These are phyloP conservation scores for Sebastes elongatus DNA, from an alignment of 2,797 vertebrate species.

Conservation along the genomic window DNA sequence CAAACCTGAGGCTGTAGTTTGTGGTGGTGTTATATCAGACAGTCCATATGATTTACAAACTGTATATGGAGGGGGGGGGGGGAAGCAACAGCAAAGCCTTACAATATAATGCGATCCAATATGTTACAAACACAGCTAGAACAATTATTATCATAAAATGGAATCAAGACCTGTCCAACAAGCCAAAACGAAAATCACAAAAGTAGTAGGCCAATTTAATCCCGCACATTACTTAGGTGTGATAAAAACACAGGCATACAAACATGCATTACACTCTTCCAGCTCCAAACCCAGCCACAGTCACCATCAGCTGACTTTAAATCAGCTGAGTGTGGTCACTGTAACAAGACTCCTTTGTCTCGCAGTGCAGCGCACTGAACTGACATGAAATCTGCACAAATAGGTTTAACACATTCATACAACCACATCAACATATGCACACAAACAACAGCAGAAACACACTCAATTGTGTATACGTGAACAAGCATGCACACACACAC, in stretches of 20 bases:
- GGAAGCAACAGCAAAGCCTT: not conserved
- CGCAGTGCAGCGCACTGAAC: constrained; percentile 28
- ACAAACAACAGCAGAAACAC: constrained; percentile 11
- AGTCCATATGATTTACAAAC: not conserved
- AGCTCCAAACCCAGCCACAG: constrained; percentile 31
- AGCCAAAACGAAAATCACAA: not conserved
- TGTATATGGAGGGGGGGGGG: not conserved
- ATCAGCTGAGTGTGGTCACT: constrained; percentile 63
- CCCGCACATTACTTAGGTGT: not conserved
- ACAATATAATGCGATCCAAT: not conserved
- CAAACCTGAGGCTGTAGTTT: too few relatives aligned
- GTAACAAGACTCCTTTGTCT: constrained; percentile 73
- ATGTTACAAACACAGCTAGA: not conserved
- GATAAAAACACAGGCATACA: constrained; percentile 9
- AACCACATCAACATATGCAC: constrained; percentile 16
- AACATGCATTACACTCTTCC: constrained; percentile 3
- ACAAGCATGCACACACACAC: not conserved
- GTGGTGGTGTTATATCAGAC: too few relatives aligned
- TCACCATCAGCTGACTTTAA: constrained; percentile 69
- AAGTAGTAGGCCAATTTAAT: not conserved
- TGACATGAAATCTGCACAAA: constrained; percentile 61
- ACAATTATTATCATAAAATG: not conserved
- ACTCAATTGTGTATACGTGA: not conserved
- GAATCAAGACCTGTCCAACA: not conserved
- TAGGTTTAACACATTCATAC: constrained; percentile 11